phyloP scores from a whole-genome alignment of 2,797 vertebrate genomes.

The Bucorvus abyssinicus region DNA sequence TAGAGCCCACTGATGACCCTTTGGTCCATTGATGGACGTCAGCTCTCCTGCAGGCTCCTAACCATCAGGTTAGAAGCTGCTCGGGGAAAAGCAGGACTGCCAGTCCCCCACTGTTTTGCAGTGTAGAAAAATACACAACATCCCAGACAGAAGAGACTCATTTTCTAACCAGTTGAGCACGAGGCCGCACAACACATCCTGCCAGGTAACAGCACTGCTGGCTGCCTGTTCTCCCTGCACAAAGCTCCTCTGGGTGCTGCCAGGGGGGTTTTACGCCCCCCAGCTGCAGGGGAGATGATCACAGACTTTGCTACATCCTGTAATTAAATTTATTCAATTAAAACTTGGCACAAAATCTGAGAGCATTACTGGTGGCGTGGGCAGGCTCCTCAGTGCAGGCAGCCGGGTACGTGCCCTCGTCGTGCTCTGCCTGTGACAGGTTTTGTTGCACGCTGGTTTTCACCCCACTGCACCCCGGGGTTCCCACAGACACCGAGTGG shows the following conservation, averaged over 20 bases:
- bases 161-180: not conserved
- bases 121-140: not conserved
- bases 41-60: not conserved
- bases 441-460: rapidly evolving
- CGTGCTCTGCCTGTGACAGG: rapidly evolving
- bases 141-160: rapidly evolving
- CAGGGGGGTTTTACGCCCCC: not conserved
- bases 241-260: not conserved
- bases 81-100: not conserved
- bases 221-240: rapidly evolving
- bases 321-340: slow-evolving; percentile 23
- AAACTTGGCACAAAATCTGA: not conserved
- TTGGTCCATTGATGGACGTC: rapidly evolving
- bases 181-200: not conserved
- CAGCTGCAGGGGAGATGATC: not conserved
- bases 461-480: not conserved
- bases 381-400: not conserved
- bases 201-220: not conserved
- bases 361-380: not conserved
- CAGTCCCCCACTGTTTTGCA: not conserved
- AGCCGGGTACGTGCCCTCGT: not conserved
- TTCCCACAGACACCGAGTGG: rapidly evolving
- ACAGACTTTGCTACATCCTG: not conserved
- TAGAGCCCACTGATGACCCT: rapidly evolving
- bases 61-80: not conserved